Conservation (phyloP, 2,797 vertebrate species). For the Falco columbarius region DNA sequence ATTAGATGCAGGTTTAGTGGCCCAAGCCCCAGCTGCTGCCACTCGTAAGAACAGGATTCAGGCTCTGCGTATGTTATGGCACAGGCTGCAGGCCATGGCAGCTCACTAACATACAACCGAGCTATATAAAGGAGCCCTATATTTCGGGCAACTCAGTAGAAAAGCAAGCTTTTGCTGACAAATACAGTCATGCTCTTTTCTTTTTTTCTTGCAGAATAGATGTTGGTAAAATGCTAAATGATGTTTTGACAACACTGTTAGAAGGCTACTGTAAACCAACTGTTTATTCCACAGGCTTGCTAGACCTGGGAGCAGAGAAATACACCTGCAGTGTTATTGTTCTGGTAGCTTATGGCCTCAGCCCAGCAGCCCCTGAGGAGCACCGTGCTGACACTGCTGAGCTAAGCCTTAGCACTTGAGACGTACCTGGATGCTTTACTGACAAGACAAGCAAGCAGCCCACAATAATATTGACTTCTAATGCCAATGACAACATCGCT, state of each 20-base stretch:
- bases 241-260: neutral
- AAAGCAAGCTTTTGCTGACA: neutral
- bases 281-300: neutral
- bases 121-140: neutral
- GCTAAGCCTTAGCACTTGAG: neutral
- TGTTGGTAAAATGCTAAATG: neutral
- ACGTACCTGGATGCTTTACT: neutral
- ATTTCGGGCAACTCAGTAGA: neutral
- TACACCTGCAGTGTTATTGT: neutral
- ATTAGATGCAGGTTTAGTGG: neutral
- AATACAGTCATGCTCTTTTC: neutral
- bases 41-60: neutral
- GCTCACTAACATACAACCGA: neutral
- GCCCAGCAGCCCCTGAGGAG: neutral
- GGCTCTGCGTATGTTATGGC: neutral
- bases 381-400: fast-evolving
- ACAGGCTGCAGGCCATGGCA: neutral
- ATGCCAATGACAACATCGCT: neutral
- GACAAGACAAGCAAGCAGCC: neutral
- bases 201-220: neutral
- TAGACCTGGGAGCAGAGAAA: neutral
- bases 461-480: neutral
- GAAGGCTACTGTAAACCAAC: neutral
- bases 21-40: neutral
- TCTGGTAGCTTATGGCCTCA: neutral